Base-by-base conservation (phyloP, 1,140 invertebrate genomes). In the Drosophila azteca region DNA sequence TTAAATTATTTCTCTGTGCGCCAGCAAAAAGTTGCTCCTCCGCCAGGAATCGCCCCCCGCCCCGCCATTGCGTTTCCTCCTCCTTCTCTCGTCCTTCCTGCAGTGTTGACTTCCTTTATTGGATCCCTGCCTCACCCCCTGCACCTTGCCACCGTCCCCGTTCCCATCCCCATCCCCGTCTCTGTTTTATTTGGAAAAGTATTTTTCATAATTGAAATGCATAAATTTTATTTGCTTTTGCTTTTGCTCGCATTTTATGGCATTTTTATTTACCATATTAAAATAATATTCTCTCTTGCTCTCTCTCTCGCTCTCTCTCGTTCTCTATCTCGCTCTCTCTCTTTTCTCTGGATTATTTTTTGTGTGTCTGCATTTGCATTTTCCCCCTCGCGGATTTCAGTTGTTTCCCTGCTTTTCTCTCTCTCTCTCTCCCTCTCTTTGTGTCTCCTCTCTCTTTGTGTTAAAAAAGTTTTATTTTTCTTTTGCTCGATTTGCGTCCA, bases 191-290 rank as follows among this genome's bases (percentile, higher is more conserved):
- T 60, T 57, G 11, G 35, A 39, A 39, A 69, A 44, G 64, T 53
- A 48, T 48, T 64, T 64, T 73, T 82, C 51, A 76, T 87, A 88
- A 87, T 87, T 87, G 83, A 81, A 84, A 87, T 87, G 82, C 82
- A 87, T 87, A 87, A 87, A 87, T 87, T 87, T 87, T 71, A 68
- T 78, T 80, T 63, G 55, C 61, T 68, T 39, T 39, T 39, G 29
- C 17, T 20, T 20, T 20, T 20, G 17, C 17, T 20, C 50, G 67
- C 76, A 68, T 72, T 60, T 80, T 72, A 63, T 45, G 39, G 46
- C 58, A 51, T 65, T 75, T 67, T 69, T 87, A 87, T 87, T 85
- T 85, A 87, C 82, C 82, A 85, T 82, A 88, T 82, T 88, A 87
- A 82, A 79, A 87, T 85, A 87, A 87, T 87, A 82, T 87, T 88